Percentiles rank a stretch among this genome's conserved stretches.
phyloP scores from a whole-genome alignment of 2,888 invertebrate genomes.

The Sepiola atlantica region DNA sequence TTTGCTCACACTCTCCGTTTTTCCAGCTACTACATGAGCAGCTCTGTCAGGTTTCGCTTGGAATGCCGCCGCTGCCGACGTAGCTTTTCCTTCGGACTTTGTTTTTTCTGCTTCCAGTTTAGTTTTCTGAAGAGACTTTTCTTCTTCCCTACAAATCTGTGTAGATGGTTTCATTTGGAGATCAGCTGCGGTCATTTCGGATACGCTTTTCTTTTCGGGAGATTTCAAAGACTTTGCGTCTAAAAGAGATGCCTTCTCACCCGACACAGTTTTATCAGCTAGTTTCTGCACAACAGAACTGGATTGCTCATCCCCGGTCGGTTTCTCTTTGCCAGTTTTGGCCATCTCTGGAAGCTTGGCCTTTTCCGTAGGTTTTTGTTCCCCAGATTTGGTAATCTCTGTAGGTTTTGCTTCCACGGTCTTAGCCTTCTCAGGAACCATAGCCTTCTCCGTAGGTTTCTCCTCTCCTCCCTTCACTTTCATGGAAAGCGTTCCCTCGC shows the following conservation, averaged over 20 bases:
- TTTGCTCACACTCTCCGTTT: not conserved
- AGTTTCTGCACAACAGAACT: not conserved
- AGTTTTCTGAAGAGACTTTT: not conserved
- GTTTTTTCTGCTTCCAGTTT: not conserved
- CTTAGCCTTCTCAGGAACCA: too few relatives aligned
- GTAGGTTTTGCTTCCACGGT: not conserved
- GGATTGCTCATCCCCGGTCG: not conserved
- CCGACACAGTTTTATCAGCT: not conserved
- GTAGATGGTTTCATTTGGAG: not conserved
- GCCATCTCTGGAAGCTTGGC: too few relatives aligned
- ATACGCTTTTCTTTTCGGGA: not conserved
- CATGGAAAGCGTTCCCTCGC: too few relatives aligned
- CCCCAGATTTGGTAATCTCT: not conserved
- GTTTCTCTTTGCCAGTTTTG: too few relatives aligned
- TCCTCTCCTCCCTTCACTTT: too few relatives aligned
- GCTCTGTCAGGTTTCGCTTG: not conserved
- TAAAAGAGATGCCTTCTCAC: not conserved
- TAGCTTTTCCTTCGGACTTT: not conserved
- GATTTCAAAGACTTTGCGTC: too few relatives aligned
- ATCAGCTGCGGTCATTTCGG: not conserved
- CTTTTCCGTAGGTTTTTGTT: not conserved
- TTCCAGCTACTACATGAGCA: not conserved
- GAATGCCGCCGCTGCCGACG: not conserved
- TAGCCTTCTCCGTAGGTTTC: too few relatives aligned
- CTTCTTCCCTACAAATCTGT: not conserved